Evolutionary conservation across 2,113 vertebrate genomes (phyloP).

Genomic region (Damaliscus lunatus): DNA sequence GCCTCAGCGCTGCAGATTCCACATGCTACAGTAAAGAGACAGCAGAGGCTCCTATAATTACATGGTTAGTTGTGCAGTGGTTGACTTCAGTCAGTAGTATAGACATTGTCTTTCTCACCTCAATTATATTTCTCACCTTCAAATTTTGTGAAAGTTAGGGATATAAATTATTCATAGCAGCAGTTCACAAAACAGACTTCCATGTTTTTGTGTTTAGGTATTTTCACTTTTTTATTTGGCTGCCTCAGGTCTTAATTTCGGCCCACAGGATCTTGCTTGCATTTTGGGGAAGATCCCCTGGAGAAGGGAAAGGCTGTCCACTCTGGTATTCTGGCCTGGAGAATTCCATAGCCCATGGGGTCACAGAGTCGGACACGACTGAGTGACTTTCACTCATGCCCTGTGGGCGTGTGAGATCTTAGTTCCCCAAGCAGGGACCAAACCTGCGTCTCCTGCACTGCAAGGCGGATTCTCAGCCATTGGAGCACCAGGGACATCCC

Average conservation of each 20-base stretch:
- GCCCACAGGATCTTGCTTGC: not conserved
- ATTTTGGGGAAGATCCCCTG: not conserved
- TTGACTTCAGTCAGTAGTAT: not conserved
- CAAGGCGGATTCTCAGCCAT: not conserved
- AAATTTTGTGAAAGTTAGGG: not conserved
- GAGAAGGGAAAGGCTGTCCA: not conserved
- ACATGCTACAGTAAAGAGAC: not conserved
- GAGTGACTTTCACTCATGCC: not conserved
- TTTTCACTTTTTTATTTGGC: not conserved
- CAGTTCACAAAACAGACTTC: not conserved
- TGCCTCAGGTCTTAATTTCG: not conserved
- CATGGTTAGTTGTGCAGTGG: not conserved
- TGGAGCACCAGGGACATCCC: not conserved
- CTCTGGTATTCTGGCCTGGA: not conserved
- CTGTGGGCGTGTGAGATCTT: not conserved
- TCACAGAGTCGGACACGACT: not conserved
- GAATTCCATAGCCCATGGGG: not conserved
- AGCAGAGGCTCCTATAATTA: not conserved
- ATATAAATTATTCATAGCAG: not conserved
- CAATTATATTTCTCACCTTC: not conserved
- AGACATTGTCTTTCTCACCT: not conserved
- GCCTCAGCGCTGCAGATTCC: too few relatives aligned
- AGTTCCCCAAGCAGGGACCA: not conserved
- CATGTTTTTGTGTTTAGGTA: not conserved
- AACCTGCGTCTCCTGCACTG: not conserved